Conservation (phyloP, 2,888 invertebrate species). For the Amorpha juglandis region DNA sequence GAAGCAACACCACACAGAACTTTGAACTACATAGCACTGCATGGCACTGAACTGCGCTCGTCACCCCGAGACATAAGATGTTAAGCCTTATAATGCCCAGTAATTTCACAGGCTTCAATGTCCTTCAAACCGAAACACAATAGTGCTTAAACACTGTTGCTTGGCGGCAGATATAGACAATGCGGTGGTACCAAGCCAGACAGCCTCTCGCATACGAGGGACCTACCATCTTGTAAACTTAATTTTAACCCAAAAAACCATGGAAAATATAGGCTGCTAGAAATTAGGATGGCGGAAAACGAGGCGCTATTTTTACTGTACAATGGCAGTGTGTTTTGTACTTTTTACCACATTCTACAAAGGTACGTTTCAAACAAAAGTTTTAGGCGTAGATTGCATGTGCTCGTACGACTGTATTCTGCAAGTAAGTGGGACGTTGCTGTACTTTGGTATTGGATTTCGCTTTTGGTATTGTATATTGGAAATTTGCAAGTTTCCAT, state of each 20-base stretch:
- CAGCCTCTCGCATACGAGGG: no score
- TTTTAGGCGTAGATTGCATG: constrained; percentile 20
- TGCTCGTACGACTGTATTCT: not conserved
- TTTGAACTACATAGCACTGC: no score
- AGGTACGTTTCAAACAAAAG: constrained; percentile 22
- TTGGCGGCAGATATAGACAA: no score
- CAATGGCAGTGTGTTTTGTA: constrained; percentile 11
- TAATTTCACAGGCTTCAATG: no score
- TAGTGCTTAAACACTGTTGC: no score
- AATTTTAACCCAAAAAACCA: constrained; percentile 6
- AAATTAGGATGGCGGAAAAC: constrained; percentile 18
- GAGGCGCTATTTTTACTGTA: not conserved
- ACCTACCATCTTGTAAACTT: no score
- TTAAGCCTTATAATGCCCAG: no score
- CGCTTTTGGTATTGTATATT: not conserved
- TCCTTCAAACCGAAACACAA: no score
- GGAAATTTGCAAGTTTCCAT: not conserved
- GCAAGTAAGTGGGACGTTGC: constrained; percentile 15
- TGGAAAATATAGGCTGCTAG: constrained; percentile 11
- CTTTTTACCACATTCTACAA: constrained; percentile 20
- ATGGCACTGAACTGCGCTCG: no score
- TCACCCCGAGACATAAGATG: no score
- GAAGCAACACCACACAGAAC: no score
- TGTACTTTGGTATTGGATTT: not conserved
- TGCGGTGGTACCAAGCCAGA: no score